Evolutionary conservation across 2,888 invertebrate genomes (phyloP).

Genomic region (Chaetogeoica ovagalla): DNA sequence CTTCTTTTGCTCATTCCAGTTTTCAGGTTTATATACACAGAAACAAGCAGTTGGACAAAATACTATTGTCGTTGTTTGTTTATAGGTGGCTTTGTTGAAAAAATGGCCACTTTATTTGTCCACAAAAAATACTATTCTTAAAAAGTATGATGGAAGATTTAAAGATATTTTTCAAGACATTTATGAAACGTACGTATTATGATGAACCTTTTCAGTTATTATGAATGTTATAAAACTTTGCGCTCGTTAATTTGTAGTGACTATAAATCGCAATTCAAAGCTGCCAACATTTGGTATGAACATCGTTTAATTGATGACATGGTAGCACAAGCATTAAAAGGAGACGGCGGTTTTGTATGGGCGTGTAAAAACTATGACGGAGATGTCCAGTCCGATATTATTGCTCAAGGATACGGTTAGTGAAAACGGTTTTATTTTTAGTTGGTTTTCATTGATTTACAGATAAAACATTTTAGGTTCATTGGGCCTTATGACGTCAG

Average conservation of each 20-base stretch:
- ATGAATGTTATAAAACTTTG: neutral
- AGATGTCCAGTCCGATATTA: conserved; percentile 86
- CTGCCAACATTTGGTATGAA: conserved; percentile 84
- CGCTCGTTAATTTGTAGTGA: conserved; percentile 62
- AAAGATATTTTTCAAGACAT: conserved; percentile 91
- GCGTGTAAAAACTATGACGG: conserved; percentile 93
- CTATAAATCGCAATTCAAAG: conserved; percentile 76
- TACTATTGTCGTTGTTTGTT: conserved; percentile 32
- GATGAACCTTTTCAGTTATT: neutral
- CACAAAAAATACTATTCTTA: conserved; percentile 89
- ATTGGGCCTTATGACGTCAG: conserved; percentile 88
- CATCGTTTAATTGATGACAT: conserved; percentile 90
- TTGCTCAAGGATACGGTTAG: conserved; percentile 71
- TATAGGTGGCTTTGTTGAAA: conserved; percentile 74
- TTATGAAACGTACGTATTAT: conserved; percentile 70
- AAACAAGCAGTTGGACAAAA: neutral
- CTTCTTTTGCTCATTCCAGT: conserved; percentile 81
- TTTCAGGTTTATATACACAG: conserved; percentile 66
- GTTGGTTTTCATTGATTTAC: neutral
- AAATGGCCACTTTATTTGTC: conserved; percentile 88
- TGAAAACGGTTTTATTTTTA: neutral
- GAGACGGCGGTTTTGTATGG: conserved; percentile 86
- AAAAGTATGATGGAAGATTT: conserved; percentile 85
- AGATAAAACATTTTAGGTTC: conserved; percentile 66
- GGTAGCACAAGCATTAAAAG: conserved; percentile 85